Conservation (phyloP, 1,140 invertebrate genomes). For the Parapsyche elsis region DNA sequence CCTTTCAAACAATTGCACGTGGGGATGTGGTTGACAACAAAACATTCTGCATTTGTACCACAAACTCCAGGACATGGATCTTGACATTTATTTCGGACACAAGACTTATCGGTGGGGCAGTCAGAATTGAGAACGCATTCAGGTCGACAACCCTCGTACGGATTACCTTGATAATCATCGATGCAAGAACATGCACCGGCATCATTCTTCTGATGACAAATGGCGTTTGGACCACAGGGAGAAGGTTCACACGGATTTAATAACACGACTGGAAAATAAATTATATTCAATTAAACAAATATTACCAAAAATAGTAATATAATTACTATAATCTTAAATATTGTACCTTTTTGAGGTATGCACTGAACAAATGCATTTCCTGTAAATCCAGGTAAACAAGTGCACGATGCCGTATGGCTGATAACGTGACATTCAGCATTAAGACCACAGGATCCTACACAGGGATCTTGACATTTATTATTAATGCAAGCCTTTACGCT, state of each 20-base stretch:
- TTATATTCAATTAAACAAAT: neutral
- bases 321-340: neutral
- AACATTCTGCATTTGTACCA: constrained; percentile 80
- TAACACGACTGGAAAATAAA: constrained; percentile 61
- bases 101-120: constrained; percentile 78
- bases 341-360: constrained; percentile 58
- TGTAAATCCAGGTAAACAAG: constrained; percentile 71
- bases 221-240: constrained; percentile 83
- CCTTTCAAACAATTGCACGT: constrained; percentile 79
- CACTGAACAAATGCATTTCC: constrained; percentile 75
- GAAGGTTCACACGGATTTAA: constrained; percentile 77
- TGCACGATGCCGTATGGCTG: constrained; percentile 74
- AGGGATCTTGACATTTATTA: constrained; percentile 75
- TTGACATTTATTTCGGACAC: constrained; percentile 79
- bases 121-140: constrained; percentile 84
- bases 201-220: constrained; percentile 73
- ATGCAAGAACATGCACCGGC: constrained; percentile 78
- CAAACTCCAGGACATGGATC: constrained; percentile 84
- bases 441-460: constrained; percentile 73
- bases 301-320: neutral
- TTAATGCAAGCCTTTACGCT: constrained; percentile 72
- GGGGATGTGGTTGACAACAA: constrained; percentile 79
- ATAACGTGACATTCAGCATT: constrained; percentile 73
- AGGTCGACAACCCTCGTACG: constrained; percentile 77
- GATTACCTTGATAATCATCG: constrained; percentile 75